phyloP scores from a whole-genome alignment of 2,113 vertebrate species.

The Cyrtonyx montezumae region DNA sequence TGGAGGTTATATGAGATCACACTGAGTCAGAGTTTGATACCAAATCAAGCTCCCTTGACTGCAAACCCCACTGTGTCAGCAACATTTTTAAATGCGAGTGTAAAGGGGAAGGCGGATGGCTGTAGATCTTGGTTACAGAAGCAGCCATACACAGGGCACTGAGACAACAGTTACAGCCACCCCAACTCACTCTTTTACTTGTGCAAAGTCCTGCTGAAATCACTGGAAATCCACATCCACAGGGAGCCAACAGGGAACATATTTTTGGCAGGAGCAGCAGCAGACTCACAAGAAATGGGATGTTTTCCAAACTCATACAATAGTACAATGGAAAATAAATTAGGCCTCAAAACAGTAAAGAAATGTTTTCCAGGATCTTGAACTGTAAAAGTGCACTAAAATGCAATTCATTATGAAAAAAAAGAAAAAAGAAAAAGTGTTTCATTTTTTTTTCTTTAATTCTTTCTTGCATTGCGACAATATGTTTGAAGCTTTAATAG shows the following conservation, averaged over 20 bases:
- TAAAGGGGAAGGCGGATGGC: not conserved
- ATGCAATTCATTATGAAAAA: not conserved
- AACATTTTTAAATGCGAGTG: constrained; percentile 9
- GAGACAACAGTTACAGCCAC: not conserved
- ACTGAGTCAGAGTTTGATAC: constrained; percentile 42
- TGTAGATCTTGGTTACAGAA: not conserved
- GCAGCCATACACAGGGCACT: not conserved
- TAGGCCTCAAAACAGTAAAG: not conserved
- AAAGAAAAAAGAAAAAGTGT: not conserved
- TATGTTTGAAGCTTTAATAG: not conserved
- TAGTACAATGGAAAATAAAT: not conserved
- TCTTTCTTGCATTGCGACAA: not conserved
- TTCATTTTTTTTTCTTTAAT: not conserved
- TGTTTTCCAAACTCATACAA: not conserved
- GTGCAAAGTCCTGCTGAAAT: not conserved
- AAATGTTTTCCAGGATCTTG: not conserved
- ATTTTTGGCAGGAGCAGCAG: not conserved
- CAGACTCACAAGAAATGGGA: not conserved
- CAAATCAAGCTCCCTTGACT: constrained; percentile 29
- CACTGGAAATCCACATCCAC: not conserved
- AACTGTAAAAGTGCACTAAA: not conserved
- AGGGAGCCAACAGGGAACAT: not conserved
- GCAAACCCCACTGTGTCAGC: not conserved
- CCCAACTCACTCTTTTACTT: not conserved
- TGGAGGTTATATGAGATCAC: constrained; percentile 53